Evolutionary conservation across 2,797 vertebrate species (phyloP), one percentile per base, ranked within the genome.

Genomic region (Bradypodion pumilum): DNA sequence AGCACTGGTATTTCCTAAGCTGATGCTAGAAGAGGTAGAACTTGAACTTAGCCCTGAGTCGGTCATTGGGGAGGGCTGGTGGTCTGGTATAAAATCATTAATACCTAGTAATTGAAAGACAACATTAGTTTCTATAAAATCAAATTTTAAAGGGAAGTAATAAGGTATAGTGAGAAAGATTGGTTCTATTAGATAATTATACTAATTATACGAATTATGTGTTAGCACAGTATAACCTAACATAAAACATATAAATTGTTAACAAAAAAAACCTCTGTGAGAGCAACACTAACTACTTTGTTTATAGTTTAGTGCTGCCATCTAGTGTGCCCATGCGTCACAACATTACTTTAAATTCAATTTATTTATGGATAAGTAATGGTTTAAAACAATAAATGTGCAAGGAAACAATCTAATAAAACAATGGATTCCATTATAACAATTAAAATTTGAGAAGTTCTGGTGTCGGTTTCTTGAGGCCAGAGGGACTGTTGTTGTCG

Each of bases 11-110:
- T 96, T 96, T 87, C 98, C 98, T 72, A 99, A 96, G 92, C 98
- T 99, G 94, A 99, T 98, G 91, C 98, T 99, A 95, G 99, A 99
- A 82, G 98, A 99, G 76, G 99, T 99, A 96, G 99, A 99, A 95
- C 98, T 98, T 81, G 97, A 98, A 95, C 99, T 99, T 90, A 99
- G 97, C 93, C 98, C 98, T 49, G 99, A 99, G 97, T 99, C 99
- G 0, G 98, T 99, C 98, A 99, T 98, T 6, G 99, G 98, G 80
- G 99, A 99, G 40, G 98, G 97, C 96, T 99, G 98, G 95, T 97
- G 98, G 85, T 99, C 98, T 7, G 98, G 96, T 93, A 98, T 95
- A 91, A 98, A 94, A 90, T 99, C 98, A 87, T 96, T 97, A 75
- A 98, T 95, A 89, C 98, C 99, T 98, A 91, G 78, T 89, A 87